Evolutionary conservation across 2,113 vertebrate genomes (phyloP).

Genomic region (Boulengerochromis microlepis): DNA sequence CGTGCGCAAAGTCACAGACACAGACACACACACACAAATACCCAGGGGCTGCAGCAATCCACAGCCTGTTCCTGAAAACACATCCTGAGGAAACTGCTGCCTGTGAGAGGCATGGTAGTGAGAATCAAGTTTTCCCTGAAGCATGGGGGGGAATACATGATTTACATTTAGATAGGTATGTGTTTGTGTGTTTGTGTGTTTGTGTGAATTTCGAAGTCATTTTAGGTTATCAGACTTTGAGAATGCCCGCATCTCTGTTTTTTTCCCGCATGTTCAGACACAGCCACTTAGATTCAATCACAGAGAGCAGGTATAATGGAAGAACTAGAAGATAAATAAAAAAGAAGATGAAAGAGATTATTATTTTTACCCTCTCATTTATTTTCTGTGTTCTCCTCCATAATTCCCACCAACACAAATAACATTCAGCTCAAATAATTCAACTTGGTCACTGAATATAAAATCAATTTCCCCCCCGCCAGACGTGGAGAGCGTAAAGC

Average conservation of each 20-base stretch:
- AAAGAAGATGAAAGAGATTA: not conserved
- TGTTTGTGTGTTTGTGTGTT: slow-evolving; percentile 6
- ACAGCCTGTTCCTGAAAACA: slow-evolving; percentile 26
- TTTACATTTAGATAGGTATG: slow-evolving; percentile 67
- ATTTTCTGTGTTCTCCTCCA: not conserved
- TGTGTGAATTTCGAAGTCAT: not conserved
- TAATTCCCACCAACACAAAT: not conserved
- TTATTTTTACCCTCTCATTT: not conserved
- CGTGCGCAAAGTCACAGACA: not conserved
- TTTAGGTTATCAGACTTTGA: not conserved
- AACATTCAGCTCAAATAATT: slow-evolving; percentile 16
- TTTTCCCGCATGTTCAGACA: not conserved
- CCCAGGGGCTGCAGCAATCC: slow-evolving; percentile 10
- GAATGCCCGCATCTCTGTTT: not conserved
- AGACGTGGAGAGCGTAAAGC: slow-evolving; percentile 21
- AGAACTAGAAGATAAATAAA: not conserved
- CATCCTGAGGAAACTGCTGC: slow-evolving; percentile 33
- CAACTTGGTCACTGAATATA: slow-evolving; percentile 22
- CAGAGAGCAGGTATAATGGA: not conserved
- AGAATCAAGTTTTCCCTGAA: slow-evolving; percentile 19
- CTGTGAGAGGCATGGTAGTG: not conserved
- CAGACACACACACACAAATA: not conserved
- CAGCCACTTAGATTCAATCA: not conserved
- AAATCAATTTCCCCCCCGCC: slow-evolving; percentile 43
- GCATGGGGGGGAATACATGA: slow-evolving; percentile 19